Conservation (phyloP, 2,113 vertebrate genomes). For the Emydura subglobosa region DNA sequence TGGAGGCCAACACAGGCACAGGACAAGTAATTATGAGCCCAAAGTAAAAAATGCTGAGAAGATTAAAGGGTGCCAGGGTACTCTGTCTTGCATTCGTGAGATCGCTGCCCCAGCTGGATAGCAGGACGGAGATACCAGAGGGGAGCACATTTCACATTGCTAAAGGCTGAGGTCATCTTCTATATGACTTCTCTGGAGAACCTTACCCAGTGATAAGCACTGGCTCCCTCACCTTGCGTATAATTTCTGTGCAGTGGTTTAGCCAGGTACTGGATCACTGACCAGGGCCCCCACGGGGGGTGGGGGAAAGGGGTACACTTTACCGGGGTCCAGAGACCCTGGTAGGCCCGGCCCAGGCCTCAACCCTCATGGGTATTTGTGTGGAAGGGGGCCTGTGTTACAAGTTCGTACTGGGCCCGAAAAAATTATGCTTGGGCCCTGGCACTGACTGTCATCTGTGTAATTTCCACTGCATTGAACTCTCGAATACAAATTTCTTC, state of each 20-base stretch:
- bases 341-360: no score
- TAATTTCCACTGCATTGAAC: neutral
- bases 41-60: no score
- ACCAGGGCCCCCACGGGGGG: no score
- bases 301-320: no score
- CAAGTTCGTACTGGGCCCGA: no score
- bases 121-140: neutral
- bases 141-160: rapidly evolving
- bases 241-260: neutral
- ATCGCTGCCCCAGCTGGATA: neutral
- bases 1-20: neutral
- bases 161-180: neutral
- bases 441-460: neutral
- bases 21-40: neutral
- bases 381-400: no score
- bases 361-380: no score
- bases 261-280: rapidly evolving
- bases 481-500: neutral
- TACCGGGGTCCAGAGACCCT: no score
- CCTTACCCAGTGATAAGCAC: neutral
- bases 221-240: neutral
- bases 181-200: rapidly evolving
- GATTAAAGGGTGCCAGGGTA: neutral
- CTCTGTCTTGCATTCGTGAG: neutral
- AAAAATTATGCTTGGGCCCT: no score